phyloP scores from a whole-genome alignment of 1,140 invertebrate genomes.

The Zaprionus vittiger region DNA sequence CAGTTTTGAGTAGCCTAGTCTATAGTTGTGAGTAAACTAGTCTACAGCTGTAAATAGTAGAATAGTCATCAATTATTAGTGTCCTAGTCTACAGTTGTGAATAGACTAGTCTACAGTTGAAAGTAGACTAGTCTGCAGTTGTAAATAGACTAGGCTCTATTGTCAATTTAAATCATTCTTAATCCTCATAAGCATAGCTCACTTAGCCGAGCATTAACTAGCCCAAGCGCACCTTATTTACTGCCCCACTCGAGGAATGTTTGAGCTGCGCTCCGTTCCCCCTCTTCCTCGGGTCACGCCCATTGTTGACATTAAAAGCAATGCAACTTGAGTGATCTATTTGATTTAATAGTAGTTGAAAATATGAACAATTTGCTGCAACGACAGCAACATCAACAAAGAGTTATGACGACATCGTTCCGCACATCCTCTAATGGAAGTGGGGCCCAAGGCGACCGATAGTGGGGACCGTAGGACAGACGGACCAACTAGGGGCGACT shows the following conservation, averaged over 20 bases:
- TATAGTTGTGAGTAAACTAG: too few relatives aligned
- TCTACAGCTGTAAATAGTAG: too few relatives aligned
- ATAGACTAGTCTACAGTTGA: background rate
- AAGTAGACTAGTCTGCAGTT: too few relatives aligned
- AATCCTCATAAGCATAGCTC: background rate
- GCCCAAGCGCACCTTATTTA: background rate
- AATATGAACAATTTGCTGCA: conserved; percentile 75
- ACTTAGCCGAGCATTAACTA: background rate
- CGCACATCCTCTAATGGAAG: conserved; percentile 29
- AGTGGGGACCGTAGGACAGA: conserved; percentile 6
- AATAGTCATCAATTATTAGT: too few relatives aligned
- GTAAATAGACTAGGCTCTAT: background rate
- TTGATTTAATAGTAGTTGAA: conserved; percentile 72
- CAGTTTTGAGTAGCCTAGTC: background rate
- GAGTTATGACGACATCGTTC: conserved; percentile 65
- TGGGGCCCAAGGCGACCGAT: background rate
- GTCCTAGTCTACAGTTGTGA: background rate
- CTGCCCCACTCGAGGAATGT: background rate
- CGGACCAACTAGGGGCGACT: background rate
- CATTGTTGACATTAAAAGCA: background rate
- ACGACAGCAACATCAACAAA: conserved; percentile 64
- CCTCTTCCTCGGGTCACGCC: background rate
- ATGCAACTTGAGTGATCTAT: conserved; percentile 30
- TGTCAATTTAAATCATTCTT: background rate
- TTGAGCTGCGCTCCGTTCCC: background rate